These are phyloP conservation scores for Halichondria panicea DNA, from an alignment of 37 sponge, comb jelly and placozoan genomes.

Conservation along the genomic window DNA sequence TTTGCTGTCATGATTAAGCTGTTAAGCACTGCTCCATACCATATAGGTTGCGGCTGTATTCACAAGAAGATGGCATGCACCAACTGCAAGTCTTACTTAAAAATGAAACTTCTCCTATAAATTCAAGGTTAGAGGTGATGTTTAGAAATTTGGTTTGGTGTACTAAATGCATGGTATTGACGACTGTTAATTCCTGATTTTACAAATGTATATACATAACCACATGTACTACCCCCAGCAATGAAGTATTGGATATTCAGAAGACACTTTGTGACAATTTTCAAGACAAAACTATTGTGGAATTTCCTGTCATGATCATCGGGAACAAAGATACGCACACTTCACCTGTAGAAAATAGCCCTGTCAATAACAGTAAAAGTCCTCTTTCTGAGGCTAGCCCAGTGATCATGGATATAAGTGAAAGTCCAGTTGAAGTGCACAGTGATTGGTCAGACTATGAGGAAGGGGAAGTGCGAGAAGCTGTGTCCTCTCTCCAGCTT, in stretches of 20 bases:
- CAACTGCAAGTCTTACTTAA: neutral
- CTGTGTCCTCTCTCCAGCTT: too few species aligned
- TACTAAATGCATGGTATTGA: too few species aligned
- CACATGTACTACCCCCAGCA: neutral
- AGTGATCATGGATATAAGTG: too few species aligned
- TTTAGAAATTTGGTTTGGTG: too few species aligned
- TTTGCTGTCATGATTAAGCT: neutral
- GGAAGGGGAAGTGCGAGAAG: too few species aligned
- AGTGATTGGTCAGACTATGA: too few species aligned
- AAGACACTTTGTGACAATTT: slow-evolving; percentile 35
- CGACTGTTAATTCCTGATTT: neutral
- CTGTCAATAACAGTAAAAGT: neutral
- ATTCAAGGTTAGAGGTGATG: too few species aligned
- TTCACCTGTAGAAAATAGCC: neutral
- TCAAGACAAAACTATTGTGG: slow-evolving; percentile 31
- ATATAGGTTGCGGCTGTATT: neutral
- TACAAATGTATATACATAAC: neutral
- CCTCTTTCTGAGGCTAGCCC: too few species aligned
- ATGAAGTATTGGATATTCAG: slow-evolving; percentile 26
- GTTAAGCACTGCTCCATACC: neutral
- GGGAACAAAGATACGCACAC: neutral
- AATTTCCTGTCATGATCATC: slow-evolving; percentile 53
- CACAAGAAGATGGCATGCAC: neutral
- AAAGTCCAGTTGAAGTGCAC: too few species aligned
- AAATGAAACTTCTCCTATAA: too few species aligned